Base-by-base conservation (phyloP, 2,888 invertebrate species). In the Desoria tigrina region DNA sequence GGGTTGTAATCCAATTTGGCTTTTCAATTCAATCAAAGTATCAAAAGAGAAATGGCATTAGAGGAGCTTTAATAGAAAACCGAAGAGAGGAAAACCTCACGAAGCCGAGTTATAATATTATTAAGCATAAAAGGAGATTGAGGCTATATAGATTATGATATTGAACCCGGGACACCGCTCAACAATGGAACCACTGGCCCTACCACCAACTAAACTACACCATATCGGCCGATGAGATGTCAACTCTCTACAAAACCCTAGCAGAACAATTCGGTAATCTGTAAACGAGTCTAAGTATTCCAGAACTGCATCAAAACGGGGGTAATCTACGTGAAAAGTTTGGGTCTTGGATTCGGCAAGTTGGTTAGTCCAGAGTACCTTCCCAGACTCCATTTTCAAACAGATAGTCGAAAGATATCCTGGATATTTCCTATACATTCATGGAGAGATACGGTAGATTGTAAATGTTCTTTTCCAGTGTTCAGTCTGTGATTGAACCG, bases 1-100 rank as follows among this genome's bases (percentile, higher is more conserved):
- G 74, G 76, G 74, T 71, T 76, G 74, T 76, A 76, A 76, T 76
- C 73, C 76, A 76, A 76, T 76, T 76, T 76, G 76, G 74, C 73
- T 76, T 74, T 76, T 76, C 76, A 76, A 76, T 76, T 76, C 76
- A 76, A 76, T 76, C 76, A 76, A 65, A 73, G 71, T 74, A 73
- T 74, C 72, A 75, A 74, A 63, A 61, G 61, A 45, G 21, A 45
- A 55, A 16, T 24, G 23, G 39, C 66, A 65, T 66, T 66, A 68
- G 66, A n/a, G n/a, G n/a, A 65, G 67, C 67, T 69, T 72, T 67
- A 72, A 72, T 69, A 69, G 63, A 57, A 66, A 69, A 66, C 66
- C 69, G 45, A 68, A 63, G 50, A 69, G 61, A 65, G 62, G 56
- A 54, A 32, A 32, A 32, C 32, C 32, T 32, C 32, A 63, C 45